Percentiles rank a stretch among this genome's conserved stretches.
phyloP scores from a whole-genome alignment of 2,113 vertebrate species.

The Zeus faber region DNA sequence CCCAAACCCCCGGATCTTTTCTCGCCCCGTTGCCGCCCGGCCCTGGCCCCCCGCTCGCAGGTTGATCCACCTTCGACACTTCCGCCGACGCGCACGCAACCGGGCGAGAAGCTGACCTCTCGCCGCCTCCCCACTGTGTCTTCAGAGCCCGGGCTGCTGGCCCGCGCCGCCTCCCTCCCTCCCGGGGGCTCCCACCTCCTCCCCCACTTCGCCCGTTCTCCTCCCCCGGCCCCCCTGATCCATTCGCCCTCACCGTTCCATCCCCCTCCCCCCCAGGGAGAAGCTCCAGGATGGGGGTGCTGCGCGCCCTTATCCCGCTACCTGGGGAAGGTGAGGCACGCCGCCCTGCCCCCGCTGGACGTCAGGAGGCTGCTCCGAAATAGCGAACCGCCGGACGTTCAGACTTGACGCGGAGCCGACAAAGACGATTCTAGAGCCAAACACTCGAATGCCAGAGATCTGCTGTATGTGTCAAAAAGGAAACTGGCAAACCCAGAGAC shows the following conservation, averaged over 20 bases:
- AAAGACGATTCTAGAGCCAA: no score
- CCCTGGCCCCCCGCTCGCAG: neutral
- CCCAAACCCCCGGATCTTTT: constrained; percentile 40
- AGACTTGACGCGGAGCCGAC: no score
- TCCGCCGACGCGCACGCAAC: neutral
- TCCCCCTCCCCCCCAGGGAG: constrained; percentile 36
- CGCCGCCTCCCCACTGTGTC: constrained; percentile 44
- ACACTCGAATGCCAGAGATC: no score
- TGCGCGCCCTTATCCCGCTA: constrained; percentile 82
- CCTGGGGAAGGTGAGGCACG: constrained; percentile 85
- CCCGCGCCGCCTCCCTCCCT: neutral
- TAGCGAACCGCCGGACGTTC: constrained; percentile 73
- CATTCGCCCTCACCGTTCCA: constrained; percentile 16
- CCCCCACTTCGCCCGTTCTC: constrained; percentile 27
- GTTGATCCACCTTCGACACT: neutral
- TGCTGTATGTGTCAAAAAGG: no score
- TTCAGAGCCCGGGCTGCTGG: constrained; percentile 41
- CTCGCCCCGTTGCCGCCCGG: constrained; percentile 13
- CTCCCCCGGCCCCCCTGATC: constrained; percentile 27
- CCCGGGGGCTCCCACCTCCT: constrained; percentile 44
- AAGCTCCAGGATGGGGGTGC: constrained; percentile 76
- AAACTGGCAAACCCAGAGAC: no score
- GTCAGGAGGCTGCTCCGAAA: constrained; percentile 81
- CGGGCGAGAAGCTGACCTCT: neutral
- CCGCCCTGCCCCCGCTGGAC: constrained; percentile 78